phyloP scores from a whole-genome alignment of 2,113 vertebrate genomes.

The Psittacula cyanocephala region DNA sequence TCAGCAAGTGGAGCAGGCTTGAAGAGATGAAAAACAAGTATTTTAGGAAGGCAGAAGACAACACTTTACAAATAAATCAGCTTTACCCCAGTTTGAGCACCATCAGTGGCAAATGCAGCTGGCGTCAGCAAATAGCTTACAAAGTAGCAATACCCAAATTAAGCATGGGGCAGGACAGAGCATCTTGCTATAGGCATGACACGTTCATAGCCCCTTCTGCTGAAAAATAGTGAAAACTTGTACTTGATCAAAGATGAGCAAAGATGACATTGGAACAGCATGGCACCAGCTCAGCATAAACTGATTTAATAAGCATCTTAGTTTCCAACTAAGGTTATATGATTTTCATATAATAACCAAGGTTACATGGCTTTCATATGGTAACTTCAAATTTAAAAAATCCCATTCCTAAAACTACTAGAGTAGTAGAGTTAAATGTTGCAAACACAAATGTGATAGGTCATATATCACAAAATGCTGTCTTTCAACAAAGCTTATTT shows the following conservation, averaged over 20 bases:
- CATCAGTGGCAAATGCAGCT: background rate
- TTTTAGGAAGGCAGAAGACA: background rate
- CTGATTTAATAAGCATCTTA: background rate
- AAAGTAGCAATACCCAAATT: background rate
- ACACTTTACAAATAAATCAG: background rate
- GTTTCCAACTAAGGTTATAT: background rate
- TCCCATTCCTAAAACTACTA: background rate
- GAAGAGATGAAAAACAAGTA: background rate
- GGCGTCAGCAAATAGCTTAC: background rate
- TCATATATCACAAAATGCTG: background rate
- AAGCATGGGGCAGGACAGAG: background rate
- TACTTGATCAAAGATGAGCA: background rate
- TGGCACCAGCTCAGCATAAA: background rate
- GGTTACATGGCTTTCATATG: background rate
- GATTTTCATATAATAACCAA: background rate
- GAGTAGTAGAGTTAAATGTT: background rate
- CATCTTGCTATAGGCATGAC: background rate
- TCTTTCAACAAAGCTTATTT: background rate
- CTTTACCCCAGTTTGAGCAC: background rate
- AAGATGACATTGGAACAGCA: background rate
- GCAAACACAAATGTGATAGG: background rate
- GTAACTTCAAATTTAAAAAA: background rate
- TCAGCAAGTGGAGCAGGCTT: conserved; percentile 83
- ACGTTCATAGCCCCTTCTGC: background rate
- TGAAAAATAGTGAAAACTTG: background rate